A percentile compares a stretch with the other conserved stretches of the same genome.
phyloP scores from a whole-genome alignment of 2,797 vertebrate species.

The Bovichtus diacanthus region DNA sequence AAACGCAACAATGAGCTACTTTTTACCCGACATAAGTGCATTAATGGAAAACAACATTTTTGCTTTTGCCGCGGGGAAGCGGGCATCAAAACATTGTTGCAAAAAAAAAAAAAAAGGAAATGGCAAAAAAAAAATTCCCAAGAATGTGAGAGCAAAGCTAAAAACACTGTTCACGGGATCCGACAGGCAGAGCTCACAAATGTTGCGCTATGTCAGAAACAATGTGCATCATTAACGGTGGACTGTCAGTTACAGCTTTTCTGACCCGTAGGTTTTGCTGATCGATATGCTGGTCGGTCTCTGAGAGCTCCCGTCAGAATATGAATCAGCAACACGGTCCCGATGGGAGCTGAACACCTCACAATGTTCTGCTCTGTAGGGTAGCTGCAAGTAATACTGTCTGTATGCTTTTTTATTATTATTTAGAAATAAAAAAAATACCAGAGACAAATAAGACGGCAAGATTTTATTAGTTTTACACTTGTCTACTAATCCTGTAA shows the following conservation, averaged over 20 bases:
- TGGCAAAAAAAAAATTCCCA: not conserved
- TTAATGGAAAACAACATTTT: conserved; percentile 18
- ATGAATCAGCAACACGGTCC: conserved; percentile 57
- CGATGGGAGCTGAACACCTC: conserved; percentile 55
- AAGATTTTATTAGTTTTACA: not conserved
- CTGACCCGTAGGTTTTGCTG: conserved; percentile 30
- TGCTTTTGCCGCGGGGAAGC: not conserved
- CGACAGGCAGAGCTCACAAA: not conserved
- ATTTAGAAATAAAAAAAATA: not conserved
- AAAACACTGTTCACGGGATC: not conserved
- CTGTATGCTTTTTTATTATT: not conserved
- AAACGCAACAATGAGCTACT: conserved; percentile 21
- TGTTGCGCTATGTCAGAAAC: conserved; percentile 20
- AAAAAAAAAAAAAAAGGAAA: conserved; percentile 1
- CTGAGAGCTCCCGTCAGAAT: conserved; percentile 58
- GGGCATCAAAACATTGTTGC: not conserved
- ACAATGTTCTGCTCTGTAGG: conserved; percentile 23
- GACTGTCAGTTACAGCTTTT: conserved; percentile 37
- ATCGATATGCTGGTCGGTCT: conserved; percentile 55
- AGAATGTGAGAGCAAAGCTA: not conserved
- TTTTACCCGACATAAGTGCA: conserved; percentile 10
- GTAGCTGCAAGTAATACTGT: not conserved
- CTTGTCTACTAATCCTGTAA: no score
- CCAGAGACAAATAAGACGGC: not conserved
- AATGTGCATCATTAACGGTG: conserved; percentile 34